Conservation (phyloP, 1,140 invertebrate species). For the Battus philenor region DNA sequence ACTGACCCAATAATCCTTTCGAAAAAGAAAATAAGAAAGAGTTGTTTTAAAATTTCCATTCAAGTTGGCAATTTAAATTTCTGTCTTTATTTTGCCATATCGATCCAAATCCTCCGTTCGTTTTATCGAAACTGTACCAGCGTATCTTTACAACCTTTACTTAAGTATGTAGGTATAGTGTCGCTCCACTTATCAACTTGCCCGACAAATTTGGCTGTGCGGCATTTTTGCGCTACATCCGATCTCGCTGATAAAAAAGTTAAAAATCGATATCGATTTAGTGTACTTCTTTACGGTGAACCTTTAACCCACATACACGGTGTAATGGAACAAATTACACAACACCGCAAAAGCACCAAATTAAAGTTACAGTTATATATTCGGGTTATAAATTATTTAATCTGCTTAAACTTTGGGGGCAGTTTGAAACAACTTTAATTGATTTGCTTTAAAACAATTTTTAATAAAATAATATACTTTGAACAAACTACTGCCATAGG, state of each 20-base stretch:
- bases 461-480: no score
- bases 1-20: no score
- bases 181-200: slow-evolving; percentile 8
- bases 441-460: no score
- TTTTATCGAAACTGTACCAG: neutral
- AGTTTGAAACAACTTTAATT: no score
- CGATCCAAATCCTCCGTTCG: neutral
- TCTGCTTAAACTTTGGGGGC: no score
- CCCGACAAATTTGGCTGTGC: neutral
- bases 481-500: no score
- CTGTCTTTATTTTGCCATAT: neutral
- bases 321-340: slow-evolving; percentile 1
- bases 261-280: neutral
- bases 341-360: neutral
- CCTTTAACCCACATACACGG: neutral
- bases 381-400: slow-evolving; percentile 1
- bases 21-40: no score
- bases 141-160: slow-evolving; percentile 1
- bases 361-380: neutral
- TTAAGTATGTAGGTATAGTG: neutral
- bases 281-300: neutral
- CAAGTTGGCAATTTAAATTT: slow-evolving; percentile 2
- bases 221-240: slow-evolving; percentile 1
- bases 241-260: neutral
- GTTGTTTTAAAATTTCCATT: no score